Evolutionary conservation across 2,113 vertebrate genomes (phyloP).

Genomic region (Peromyscus californicus): DNA sequence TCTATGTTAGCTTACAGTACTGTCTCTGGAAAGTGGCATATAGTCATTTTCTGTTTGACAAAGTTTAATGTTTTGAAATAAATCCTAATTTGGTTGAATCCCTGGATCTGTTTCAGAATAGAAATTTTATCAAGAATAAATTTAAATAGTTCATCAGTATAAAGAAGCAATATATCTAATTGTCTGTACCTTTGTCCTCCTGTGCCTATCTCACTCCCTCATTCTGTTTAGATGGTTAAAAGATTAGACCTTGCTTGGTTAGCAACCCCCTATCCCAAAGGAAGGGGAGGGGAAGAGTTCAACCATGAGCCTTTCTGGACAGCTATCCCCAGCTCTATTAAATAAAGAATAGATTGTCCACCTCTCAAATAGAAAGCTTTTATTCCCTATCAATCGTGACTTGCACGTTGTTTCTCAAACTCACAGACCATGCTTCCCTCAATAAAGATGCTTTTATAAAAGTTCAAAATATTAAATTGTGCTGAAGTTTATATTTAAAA

Average conservation of each 20-base stretch:
- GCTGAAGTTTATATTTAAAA: not conserved
- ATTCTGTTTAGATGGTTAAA: not conserved
- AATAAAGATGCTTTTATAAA: conserved; percentile 48
- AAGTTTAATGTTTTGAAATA: not conserved
- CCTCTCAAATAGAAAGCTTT: conserved; percentile 25
- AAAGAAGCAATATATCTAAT: conserved; percentile 34
- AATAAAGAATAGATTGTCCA: not conserved
- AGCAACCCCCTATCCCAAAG: not conserved
- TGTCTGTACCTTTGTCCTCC: conserved; percentile 55
- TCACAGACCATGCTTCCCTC: not conserved
- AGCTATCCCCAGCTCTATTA: not conserved
- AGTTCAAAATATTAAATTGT: conserved; percentile 51
- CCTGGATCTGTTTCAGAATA: not conserved
- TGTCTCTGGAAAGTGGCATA: not conserved
- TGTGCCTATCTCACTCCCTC: conserved; percentile 16
- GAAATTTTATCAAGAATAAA: conserved; percentile 45
- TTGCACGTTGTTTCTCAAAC: conserved; percentile 13
- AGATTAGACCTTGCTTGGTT: not conserved
- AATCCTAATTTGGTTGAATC: not conserved
- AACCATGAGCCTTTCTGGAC: not conserved
- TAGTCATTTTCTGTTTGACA: not conserved
- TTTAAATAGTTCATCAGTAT: conserved; percentile 31
- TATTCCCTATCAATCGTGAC: not conserved
- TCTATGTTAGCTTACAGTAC: not conserved
- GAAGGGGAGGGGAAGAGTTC: not conserved